Percentiles rank a stretch among this genome's conserved stretches.
phyloP scores from a whole-genome alignment of 2,113 vertebrate species.

The Acinonyx jubatus region DNA sequence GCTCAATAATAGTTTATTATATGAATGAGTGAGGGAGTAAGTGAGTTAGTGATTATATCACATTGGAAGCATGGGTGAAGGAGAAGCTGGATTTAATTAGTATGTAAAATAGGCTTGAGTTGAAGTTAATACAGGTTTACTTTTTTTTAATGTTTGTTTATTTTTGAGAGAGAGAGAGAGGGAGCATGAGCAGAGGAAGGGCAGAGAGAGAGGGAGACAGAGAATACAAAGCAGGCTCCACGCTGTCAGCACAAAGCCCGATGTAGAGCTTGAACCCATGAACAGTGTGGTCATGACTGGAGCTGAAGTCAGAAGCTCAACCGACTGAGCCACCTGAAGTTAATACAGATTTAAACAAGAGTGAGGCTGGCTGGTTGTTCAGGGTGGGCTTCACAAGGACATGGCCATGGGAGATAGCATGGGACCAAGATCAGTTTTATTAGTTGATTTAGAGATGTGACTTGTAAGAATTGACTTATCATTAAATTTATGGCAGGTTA shows the following conservation, averaged over 20 bases:
- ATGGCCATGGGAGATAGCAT: neutral
- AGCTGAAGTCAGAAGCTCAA: too few species aligned
- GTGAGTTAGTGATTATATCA: neutral
- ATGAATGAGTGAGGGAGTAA: neutral
- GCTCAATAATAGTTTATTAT: neutral
- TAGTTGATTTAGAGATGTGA: neutral
- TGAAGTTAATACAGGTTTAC: neutral
- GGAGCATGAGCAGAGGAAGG: too few species aligned
- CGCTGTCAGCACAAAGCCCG: too few species aligned
- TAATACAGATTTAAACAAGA: conserved; percentile 1
- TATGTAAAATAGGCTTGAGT: neutral
- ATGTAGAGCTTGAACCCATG: too few species aligned
- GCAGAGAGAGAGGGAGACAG: too few species aligned
- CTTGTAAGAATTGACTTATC: neutral
- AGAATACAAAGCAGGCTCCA: too few species aligned
- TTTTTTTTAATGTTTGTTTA: too few species aligned
- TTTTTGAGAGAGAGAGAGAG: too few species aligned
- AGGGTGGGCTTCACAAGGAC: neutral
- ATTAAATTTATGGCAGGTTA: neutral
- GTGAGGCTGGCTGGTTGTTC: neutral
- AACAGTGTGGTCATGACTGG: too few species aligned
- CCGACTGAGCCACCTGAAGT: neutral
- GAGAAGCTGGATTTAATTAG: neutral
- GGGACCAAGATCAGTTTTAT: neutral
- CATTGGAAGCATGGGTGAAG: neutral